Evolutionary conservation across 2,113 vertebrate species (phyloP).

Genomic region (Oryzias javanicus): DNA sequence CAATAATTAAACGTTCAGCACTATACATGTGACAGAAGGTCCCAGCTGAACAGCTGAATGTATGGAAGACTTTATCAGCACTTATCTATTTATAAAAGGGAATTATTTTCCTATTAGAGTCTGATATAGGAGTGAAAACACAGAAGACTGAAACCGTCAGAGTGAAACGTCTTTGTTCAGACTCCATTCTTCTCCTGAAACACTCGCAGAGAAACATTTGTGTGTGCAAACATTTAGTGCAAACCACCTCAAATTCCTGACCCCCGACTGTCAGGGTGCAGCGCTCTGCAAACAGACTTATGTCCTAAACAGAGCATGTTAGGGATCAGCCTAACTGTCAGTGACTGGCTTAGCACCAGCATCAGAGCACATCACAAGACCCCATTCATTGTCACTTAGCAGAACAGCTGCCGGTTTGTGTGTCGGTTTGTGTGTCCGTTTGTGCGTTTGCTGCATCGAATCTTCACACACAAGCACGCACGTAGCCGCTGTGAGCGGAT

Average conservation of each 20-base stretch:
- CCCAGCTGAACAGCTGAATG: too few relatives aligned
- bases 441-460: constrained; percentile 10
- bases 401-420: constrained; percentile 57
- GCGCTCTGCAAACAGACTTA: constrained; percentile 52
- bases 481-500: constrained; percentile 36
- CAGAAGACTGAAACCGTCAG: neutral
- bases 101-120: too few relatives aligned
- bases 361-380: constrained; percentile 66
- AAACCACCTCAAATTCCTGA: constrained; percentile 32
- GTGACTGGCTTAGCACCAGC: constrained; percentile 61
- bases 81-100: too few relatives aligned
- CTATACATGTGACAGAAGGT: too few relatives aligned
- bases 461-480: constrained; percentile 36
- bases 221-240: constrained; percentile 10
- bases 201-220: neutral
- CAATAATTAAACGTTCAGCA: too few relatives aligned
- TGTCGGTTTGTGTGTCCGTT: constrained; percentile 3
- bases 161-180: too few relatives aligned
- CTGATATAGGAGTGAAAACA: too few relatives aligned
- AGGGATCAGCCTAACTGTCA: constrained; percentile 70
- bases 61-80: too few relatives aligned
- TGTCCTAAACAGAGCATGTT: constrained; percentile 64
- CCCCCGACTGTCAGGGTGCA: constrained; percentile 34
- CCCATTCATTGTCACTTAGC: constrained; percentile 69
- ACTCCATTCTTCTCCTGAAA: too few relatives aligned